phyloP scores from a whole-genome alignment of 2,113 vertebrate genomes.

The Pimephales promelas region DNA sequence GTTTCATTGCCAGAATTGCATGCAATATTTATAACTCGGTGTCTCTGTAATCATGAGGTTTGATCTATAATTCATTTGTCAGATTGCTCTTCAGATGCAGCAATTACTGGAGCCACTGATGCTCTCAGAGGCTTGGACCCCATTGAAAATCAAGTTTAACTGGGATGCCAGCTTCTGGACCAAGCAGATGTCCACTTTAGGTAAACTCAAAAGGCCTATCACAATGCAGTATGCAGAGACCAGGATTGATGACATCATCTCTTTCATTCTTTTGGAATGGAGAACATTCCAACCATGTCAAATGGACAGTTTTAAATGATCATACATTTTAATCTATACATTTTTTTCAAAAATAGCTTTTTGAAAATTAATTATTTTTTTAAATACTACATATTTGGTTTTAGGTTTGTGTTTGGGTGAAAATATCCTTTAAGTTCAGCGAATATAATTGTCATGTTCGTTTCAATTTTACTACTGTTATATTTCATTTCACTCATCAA shows the following conservation, averaged over 20 bases:
- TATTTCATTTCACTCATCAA: too few relatives aligned
- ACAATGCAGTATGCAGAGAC: background rate
- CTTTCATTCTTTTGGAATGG: background rate
- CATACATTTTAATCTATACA: background rate
- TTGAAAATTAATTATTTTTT: too few relatives aligned
- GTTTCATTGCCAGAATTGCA: background rate
- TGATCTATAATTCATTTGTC: slow-evolving; percentile 49
- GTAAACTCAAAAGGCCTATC: slow-evolving; percentile 53
- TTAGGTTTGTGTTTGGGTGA: background rate
- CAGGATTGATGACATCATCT: background rate
- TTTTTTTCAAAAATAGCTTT: background rate
- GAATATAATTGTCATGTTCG: too few relatives aligned
- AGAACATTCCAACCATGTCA: background rate
- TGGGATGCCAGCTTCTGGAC: slow-evolving; percentile 99
- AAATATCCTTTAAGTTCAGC: background rate
- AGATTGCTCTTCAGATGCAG: slow-evolving; percentile 98
- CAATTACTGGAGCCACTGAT: slow-evolving; percentile 86
- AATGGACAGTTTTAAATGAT: background rate
- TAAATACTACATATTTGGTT: background rate
- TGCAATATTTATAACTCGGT: slow-evolving; percentile 4
- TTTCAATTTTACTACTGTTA: too few relatives aligned
- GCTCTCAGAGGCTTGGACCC: slow-evolving; percentile 78
- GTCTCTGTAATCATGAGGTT: slow-evolving; percentile 16
- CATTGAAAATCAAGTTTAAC: slow-evolving; percentile 92
- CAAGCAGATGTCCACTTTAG: slow-evolving; percentile 89